These are phyloP conservation scores for Scalopus aquaticus DNA, from an alignment of 2,113 vertebrate genomes.

Conservation along the genomic window DNA sequence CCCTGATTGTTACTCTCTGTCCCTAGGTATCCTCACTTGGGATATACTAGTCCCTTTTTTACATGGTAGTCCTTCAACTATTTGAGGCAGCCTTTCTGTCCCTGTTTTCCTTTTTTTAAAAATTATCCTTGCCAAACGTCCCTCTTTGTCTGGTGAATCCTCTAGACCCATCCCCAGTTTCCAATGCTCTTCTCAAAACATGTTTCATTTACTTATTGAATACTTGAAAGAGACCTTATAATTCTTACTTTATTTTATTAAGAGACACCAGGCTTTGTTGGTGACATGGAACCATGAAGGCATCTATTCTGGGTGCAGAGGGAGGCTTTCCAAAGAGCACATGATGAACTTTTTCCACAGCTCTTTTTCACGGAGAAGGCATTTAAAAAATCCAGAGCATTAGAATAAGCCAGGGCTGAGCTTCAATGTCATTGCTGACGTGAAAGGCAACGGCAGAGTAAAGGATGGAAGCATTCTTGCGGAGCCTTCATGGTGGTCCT, in stretches of 20 bases:
- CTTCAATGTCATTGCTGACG: background rate
- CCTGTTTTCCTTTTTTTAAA: background rate
- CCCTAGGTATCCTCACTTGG: background rate
- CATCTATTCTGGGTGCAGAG: conserved; percentile 38
- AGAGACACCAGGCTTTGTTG: conserved; percentile 13
- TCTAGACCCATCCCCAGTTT: background rate
- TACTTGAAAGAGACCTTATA: background rate
- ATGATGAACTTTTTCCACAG: conserved; percentile 40
- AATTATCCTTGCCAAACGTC: background rate
- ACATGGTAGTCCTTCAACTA: background rate
- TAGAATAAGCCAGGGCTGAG: conserved; percentile 45
- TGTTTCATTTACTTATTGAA: background rate
- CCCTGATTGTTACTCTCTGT: background rate
- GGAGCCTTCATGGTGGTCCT: background rate
- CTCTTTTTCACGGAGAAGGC: conserved; percentile 47
- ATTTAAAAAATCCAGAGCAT: conserved; percentile 45
- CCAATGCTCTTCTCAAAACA: background rate
- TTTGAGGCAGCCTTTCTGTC: background rate
- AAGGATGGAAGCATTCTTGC: background rate
- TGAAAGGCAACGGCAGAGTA: background rate
- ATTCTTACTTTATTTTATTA: conserved; percentile 1
- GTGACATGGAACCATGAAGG: conserved; percentile 1
- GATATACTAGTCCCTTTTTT: background rate
- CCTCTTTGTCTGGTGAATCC: background rate
- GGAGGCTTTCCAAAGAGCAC: conserved; percentile 46